Conservation (phyloP, 2,888 invertebrate species). For the Nemapogon koenigi region DNA sequence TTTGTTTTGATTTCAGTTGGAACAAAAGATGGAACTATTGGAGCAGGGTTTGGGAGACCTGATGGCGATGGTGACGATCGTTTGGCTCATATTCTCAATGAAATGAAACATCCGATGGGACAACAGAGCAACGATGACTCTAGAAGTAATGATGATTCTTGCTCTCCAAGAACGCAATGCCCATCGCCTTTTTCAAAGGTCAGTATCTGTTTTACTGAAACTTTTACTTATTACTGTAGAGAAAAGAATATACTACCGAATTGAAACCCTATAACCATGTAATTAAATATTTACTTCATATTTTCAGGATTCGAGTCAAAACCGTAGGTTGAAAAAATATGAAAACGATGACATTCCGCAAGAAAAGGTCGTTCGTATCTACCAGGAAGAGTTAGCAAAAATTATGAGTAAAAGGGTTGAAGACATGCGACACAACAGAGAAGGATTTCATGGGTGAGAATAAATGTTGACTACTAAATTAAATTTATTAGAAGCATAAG, state of each 20-base stretch:
- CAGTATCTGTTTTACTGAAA: conserved; percentile 20
- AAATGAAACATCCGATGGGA: conserved; percentile 75
- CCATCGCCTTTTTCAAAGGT: conserved; percentile 82
- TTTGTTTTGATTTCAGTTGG: conserved; percentile 58
- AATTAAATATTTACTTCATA: too few relatives aligned
- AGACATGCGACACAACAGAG: conserved; percentile 76
- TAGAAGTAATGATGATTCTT: conserved; percentile 82
- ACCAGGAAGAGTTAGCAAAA: conserved; percentile 94
- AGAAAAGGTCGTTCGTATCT: conserved; percentile 93
- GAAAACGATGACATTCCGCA: conserved; percentile 95
- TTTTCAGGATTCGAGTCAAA: conserved; percentile 70
- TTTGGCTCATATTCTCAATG: conserved; percentile 90
- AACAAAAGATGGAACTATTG: conserved; percentile 79
- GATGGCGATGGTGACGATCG: conserved; percentile 87
- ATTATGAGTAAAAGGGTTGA: conserved; percentile 83
- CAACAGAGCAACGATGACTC: conserved; percentile 62
- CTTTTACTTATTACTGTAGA: too few relatives aligned
- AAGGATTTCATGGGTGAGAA: conserved; percentile 80
- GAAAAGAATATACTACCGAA: too few relatives aligned
- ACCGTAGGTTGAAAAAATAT: conserved; percentile 82
- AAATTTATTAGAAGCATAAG: background rate
- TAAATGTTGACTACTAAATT: too few relatives aligned
- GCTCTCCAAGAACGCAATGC: conserved; percentile 79
- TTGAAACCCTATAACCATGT: too few relatives aligned
- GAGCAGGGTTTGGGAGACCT: conserved; percentile 76